phyloP scores from a whole-genome alignment of 2,113 vertebrate species.

The Anarrhichthys ocellatus region DNA sequence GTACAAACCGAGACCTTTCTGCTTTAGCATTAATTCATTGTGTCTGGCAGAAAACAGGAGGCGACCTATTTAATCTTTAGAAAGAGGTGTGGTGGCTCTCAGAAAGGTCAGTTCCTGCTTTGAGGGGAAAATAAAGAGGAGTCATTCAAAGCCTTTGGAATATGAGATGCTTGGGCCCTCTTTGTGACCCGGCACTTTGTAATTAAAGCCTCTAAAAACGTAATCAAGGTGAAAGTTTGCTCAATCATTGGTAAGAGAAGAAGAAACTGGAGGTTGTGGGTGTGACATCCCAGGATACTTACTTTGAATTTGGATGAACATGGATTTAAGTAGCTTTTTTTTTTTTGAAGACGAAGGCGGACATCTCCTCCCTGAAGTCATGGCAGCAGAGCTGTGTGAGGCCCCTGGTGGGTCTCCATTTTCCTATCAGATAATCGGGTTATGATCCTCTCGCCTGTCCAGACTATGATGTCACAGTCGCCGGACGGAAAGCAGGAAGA shows the following conservation, averaged over 20 bases:
- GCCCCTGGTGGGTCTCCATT: slow-evolving; percentile 5
- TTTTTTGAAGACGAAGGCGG: background rate
- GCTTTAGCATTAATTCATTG: slow-evolving; percentile 3
- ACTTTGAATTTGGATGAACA: background rate
- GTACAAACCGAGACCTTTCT: background rate
- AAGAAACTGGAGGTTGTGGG: slow-evolving; percentile 6
- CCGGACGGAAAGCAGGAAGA: background rate
- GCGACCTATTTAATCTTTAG: slow-evolving; percentile 11
- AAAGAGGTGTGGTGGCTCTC: slow-evolving; percentile 26
- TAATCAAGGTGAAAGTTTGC: slow-evolving; percentile 28
- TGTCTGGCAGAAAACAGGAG: slow-evolving; percentile 15
- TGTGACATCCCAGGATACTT: background rate
- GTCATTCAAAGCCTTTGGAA: slow-evolving; percentile 26
- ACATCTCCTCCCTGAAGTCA: slow-evolving; percentile 24
- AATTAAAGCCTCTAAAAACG: slow-evolving; percentile 42
- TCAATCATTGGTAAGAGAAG: slow-evolving; percentile 7
- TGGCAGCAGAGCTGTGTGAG: background rate
- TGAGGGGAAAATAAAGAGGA: slow-evolving; percentile 3
- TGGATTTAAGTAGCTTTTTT: slow-evolving; percentile 4
- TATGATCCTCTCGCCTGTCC: slow-evolving; percentile 17
- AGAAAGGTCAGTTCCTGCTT: slow-evolving; percentile 46
- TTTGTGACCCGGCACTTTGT: slow-evolving; percentile 14
- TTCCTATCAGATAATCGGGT: slow-evolving; percentile 57
- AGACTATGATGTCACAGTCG: slow-evolving; percentile 58
- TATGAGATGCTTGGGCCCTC: slow-evolving; percentile 3